Percentiles rank a stretch among this genome's conserved stretches.
Evolutionary conservation across 2,113 vertebrate species (phyloP).

Genomic region (Mormoops blainvillei): DNA sequence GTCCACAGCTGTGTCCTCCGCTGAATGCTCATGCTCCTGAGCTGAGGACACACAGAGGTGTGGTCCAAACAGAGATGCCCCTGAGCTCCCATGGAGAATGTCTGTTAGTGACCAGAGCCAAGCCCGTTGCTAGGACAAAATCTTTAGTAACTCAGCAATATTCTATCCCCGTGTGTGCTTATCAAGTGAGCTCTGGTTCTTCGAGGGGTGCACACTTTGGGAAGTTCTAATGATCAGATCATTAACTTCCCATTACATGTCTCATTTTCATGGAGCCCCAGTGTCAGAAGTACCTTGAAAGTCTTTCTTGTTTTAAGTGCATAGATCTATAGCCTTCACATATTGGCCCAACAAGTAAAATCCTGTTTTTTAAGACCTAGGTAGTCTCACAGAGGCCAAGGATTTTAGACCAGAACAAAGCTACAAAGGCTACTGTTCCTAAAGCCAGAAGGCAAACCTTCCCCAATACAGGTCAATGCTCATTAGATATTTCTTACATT

Average conservation of each 20-base stretch:
- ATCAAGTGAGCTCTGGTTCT: background rate
- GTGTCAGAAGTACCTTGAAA: background rate
- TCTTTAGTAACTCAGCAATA: background rate
- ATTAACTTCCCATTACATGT: background rate
- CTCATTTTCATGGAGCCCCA: background rate
- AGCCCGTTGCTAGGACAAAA: background rate
- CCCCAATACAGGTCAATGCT: background rate
- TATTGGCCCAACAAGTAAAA: background rate
- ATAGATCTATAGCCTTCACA: background rate
- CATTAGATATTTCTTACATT: background rate
- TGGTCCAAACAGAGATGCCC: background rate
- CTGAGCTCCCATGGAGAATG: background rate
- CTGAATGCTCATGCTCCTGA: background rate
- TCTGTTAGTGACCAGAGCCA: background rate
- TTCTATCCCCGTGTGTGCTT: background rate
- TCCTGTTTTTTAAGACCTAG: background rate
- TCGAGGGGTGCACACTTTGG: background rate
- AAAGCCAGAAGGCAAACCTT: background rate
- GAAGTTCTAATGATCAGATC: background rate
- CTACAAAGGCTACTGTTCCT: background rate
- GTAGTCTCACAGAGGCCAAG: background rate
- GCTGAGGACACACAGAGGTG: background rate
- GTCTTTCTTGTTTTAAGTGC: background rate
- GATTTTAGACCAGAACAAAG: background rate
- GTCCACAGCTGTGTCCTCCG: accelerated